A percentile compares a stretch with the other conserved stretches of the same genome.
Conservation (phyloP, 30 jellyfish, hydroid and myxozoan species). For the Turritopsis rubra region DNA sequence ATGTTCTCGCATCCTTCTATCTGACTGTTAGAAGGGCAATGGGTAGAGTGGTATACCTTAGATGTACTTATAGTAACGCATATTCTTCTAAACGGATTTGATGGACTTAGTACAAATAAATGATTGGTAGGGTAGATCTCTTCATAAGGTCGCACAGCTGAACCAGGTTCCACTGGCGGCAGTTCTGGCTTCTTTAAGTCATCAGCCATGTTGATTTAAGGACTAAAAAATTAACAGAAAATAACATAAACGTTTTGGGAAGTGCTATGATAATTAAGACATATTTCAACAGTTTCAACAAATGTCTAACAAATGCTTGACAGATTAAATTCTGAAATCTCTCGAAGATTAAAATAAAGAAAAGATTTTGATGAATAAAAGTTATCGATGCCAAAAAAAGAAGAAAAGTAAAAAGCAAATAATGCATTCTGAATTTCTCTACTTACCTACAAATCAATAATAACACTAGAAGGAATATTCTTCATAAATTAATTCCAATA, state of each 20-base stretch:
- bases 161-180: neutral
- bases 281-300: too few relatives aligned
- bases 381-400: too few relatives aligned
- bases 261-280: too few relatives aligned
- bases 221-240: neutral
- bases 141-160: neutral
- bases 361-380: too few relatives aligned
- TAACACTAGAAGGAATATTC: too few relatives aligned
- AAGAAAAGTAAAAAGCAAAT: too few relatives aligned
- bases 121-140: slow-evolving; percentile 31
- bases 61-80: slow-evolving; percentile 34
- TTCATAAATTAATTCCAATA: too few relatives aligned
- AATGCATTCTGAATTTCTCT: too few relatives aligned
- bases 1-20: neutral
- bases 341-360: too few relatives aligned
- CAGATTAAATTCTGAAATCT: too few relatives aligned
- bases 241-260: neutral
- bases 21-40: neutral
- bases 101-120: slow-evolving; percentile 27
- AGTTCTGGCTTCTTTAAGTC: neutral
- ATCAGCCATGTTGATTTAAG: neutral
- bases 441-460: too few relatives aligned
- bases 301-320: too few relatives aligned
- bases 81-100: slow-evolving; percentile 32
- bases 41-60: neutral